Percentiles rank a stretch among this genome's conserved stretches.
Conservation (phyloP, 2,888 invertebrate genomes). For the Schizotus pectinicornis region DNA sequence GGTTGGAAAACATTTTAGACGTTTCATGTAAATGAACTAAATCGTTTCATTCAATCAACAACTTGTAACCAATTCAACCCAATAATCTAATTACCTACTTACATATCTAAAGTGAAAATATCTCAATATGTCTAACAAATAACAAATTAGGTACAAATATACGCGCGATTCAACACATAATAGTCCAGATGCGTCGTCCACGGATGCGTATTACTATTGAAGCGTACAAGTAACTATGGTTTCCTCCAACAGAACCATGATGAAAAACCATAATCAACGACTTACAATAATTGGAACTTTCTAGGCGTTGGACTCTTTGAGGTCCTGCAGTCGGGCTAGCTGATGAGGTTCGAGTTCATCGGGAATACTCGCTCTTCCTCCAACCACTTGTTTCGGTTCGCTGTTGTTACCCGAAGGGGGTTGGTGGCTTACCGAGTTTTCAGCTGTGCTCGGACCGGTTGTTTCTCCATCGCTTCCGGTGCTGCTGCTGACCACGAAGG, state of each 20-base stretch:
- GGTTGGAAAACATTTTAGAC: constrained; percentile 30
- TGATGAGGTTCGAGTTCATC: constrained; percentile 90
- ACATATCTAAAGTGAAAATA: constrained; percentile 34
- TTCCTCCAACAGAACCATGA: constrained; percentile 12
- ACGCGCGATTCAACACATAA: constrained; percentile 41
- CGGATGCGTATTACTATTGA: constrained; percentile 38
- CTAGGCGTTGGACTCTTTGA: constrained; percentile 92
- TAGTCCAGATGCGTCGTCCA: constrained; percentile 27
- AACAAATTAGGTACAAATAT: constrained; percentile 48
- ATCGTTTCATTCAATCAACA: not conserved
- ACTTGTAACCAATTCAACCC: constrained; percentile 15
- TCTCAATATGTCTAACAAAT: constrained; percentile 39
- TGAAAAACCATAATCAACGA: too few species aligned
- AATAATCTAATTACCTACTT: constrained; percentile 28
- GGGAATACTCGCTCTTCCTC: constrained; percentile 83
- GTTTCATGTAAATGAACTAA: constrained; percentile 12
- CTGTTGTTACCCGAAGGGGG: constrained; percentile 54
- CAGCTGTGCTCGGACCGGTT: constrained; percentile 68
- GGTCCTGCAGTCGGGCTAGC: constrained; percentile 83
- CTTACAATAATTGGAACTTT: constrained; percentile 21
- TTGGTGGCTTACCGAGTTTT: constrained; percentile 65
- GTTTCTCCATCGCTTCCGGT: constrained; percentile 72
- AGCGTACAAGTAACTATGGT: constrained; percentile 45
- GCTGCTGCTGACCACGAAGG: constrained; percentile 68
- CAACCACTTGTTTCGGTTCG: constrained; percentile 74